phyloP scores from a whole-genome alignment of 2,113 vertebrate species.

The Carollia perspicillata region DNA sequence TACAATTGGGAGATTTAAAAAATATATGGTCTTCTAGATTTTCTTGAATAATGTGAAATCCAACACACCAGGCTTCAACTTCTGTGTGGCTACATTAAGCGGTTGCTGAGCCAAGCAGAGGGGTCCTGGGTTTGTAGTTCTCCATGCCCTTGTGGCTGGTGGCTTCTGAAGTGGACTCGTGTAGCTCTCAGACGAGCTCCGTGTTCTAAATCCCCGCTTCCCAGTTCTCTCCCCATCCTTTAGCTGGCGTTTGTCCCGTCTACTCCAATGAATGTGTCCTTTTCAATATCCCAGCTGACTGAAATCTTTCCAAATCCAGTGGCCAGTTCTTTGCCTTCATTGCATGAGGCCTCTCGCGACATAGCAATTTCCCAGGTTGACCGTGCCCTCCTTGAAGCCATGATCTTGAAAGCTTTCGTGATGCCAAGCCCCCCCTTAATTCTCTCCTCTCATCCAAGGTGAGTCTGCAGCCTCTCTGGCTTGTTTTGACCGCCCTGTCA shows the following conservation, averaged over 20 bases:
- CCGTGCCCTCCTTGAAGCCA: not conserved
- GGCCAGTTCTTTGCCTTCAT: not conserved
- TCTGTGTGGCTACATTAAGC: not conserved
- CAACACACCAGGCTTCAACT: not conserved
- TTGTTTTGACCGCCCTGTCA: not conserved
- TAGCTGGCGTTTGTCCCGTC: not conserved
- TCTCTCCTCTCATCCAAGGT: not conserved
- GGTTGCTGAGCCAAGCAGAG: not conserved
- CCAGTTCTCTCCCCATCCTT: not conserved
- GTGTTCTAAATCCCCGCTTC: not conserved
- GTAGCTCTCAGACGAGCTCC: not conserved
- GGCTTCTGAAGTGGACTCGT: not conserved
- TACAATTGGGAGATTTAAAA: not conserved
- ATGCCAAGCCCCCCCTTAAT: not conserved
- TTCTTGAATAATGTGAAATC: slow-evolving; percentile 14
- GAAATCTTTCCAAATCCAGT: not conserved
- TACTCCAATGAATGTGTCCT: not conserved
- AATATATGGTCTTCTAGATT: not conserved
- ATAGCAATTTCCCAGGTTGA: not conserved
- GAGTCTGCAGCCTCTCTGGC: not conserved
- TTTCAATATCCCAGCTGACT: not conserved
- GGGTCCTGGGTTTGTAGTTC: not conserved
- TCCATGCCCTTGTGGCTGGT: not conserved
- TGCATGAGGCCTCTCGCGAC: not conserved
- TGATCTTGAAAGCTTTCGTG: not conserved